These are phyloP conservation scores for Sinocyclocheilus grahami DNA, from an alignment of 2,113 vertebrate species.

Conservation along the genomic window DNA sequence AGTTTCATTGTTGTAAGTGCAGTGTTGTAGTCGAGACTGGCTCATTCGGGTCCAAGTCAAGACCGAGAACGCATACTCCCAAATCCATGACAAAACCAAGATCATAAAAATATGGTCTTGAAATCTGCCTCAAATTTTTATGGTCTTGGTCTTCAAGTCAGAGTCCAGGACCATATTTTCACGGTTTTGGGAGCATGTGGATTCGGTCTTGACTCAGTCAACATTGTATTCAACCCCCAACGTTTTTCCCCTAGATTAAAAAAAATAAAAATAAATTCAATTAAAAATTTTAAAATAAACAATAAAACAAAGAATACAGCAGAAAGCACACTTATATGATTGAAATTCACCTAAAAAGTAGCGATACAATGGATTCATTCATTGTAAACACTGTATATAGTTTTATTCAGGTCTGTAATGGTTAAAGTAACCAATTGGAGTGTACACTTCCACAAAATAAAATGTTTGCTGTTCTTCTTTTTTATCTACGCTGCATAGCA, in stretches of 20 bases:
- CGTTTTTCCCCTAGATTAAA: too few relatives aligned
- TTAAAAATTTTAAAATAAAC: too few relatives aligned
- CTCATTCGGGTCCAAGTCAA: too few relatives aligned
- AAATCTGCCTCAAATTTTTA: not conserved
- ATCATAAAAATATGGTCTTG: not conserved
- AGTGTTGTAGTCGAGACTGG: not conserved
- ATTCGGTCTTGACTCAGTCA: not conserved
- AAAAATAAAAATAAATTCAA: too few relatives aligned
- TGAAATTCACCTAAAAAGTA: not conserved
- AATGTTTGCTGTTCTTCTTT: constrained; percentile 11
- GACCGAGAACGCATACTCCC: not conserved
- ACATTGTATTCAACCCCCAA: not conserved
- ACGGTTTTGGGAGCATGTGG: not conserved
- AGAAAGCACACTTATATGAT: not conserved
- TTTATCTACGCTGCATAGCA: constrained; percentile 48
- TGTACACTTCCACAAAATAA: constrained; percentile 32
- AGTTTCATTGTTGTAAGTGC: not conserved
- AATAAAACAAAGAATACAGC: not conserved
- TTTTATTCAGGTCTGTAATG: not conserved
- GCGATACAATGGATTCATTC: not conserved
- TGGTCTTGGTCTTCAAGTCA: not conserved
- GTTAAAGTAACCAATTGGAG: not conserved
- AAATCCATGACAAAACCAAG: not conserved
- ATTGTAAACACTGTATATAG: not conserved
- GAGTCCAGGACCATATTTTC: not conserved